phyloP scores from a whole-genome alignment of 2,797 vertebrate species.

The Megalops cyprinoides region DNA sequence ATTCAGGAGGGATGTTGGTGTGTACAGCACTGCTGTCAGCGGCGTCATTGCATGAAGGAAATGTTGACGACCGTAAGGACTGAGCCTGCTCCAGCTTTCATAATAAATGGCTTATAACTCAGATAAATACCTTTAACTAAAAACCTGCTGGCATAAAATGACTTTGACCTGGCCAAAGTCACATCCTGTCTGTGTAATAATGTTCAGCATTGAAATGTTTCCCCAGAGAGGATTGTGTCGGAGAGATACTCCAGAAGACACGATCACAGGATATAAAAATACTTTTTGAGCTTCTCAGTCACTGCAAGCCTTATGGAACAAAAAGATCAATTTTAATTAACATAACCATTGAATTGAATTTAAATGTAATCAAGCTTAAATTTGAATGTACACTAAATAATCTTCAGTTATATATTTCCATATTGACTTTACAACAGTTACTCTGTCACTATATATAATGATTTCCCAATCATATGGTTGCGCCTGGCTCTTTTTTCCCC shows the following conservation, averaged over 20 bases:
- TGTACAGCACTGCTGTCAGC: neutral
- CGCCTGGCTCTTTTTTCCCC: neutral
- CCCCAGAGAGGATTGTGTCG: neutral
- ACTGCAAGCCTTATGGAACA: neutral
- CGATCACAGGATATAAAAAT: neutral
- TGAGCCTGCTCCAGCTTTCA: neutral
- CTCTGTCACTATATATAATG: neutral
- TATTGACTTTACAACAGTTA: neutral
- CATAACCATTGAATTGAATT: neutral
- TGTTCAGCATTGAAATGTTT: neutral
- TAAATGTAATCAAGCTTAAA: too few relatives aligned
- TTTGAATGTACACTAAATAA: neutral
- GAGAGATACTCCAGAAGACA: neutral
- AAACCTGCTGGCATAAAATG: neutral
- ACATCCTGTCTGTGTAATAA: neutral
- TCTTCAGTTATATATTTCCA: too few relatives aligned
- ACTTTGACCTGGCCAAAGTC: slow-evolving; percentile 17
- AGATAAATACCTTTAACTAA: slow-evolving; percentile 11
- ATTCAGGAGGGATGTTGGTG: neutral
- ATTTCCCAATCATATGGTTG: neutral
- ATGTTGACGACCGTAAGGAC: slow-evolving; percentile 4
- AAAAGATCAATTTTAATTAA: neutral
- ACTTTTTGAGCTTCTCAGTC: neutral
- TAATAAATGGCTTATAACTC: slow-evolving; percentile 17
- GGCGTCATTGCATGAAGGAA: neutral